Base-by-base conservation (phyloP, 1,140 invertebrate genomes). In the Cydia pomonella region DNA sequence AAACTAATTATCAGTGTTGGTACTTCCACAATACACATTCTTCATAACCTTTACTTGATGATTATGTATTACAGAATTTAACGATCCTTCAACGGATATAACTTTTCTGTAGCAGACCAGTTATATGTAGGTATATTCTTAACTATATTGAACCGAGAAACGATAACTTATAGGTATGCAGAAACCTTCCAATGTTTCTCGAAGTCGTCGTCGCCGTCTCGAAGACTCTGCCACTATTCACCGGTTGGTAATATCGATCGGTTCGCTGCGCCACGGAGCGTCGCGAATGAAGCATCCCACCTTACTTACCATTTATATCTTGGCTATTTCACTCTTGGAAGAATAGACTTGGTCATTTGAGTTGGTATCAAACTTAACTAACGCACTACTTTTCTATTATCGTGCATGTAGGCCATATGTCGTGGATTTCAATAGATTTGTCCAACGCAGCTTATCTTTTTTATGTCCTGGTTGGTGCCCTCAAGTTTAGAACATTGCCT, bases 161-260 rank as follows among this genome's bases (percentile, higher is more conserved):
- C 53, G 21, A 59, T 23, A 59, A 53, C 10, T 5, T 59, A 23
- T 12, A n/a, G n/a, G n/a, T n/a, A 53, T 0, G 18, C 6, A 18
- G 16, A 53, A 53, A 23, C 21, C 53, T 59, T 59, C 53, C 16
- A 53, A n/a, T 53, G 53, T 59, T 59, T 59, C 53, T 59, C 21
- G 18, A 59, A 23, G 53, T 59, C 53, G 53, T 59, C 47, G 18
- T 59, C n/a, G n/a, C n/a, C n/a, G n/a, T n/a, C n/a, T n/a, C n/a
- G n/a, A n/a, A n/a, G 50, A 59, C 18, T 59, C 50, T 4, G 50
- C 50, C n/a, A 59, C 18, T 59, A 59, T 18, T 59, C 53, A 59
- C 53, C 53, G 53, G 50, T 23, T 59, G 53, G 53, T 23, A 21
- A 59, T 59, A 59, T 59, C 53, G 53, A 59, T 59, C 53, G 53